Evolutionary conservation across 2,888 invertebrate genomes (phyloP), one percentile per base, ranked within the genome.

Genomic region (Ectemnius cavifrons): DNA sequence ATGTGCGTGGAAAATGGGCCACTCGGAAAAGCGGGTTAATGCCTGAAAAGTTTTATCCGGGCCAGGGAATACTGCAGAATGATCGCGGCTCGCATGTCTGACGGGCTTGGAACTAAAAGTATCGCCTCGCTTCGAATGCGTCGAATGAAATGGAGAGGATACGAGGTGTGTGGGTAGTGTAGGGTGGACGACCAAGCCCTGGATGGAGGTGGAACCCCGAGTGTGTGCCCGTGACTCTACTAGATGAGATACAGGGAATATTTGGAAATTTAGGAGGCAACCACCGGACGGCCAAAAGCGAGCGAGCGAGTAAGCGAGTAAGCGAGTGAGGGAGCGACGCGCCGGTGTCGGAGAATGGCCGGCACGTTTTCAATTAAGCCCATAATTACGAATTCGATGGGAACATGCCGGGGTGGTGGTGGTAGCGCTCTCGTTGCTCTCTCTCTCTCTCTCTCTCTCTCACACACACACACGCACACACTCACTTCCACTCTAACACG

Each of bases 311-410:
- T 46, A 28, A 63, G 58, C 65, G 61, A 27, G 69, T 14, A 20
- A 2, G 20, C 1, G 20, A 20, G 20, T 1, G 20, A 20, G 23
- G 14, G 20, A 71, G 75, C 62, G 75, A 72, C 67, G 71, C 71
- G 72, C 37, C 37, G 8, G 62, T 77, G 79, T 71, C 79, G 75
- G 79, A 72, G 77, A 69, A 77, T 74, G 77, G 77, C 77, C 77
- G 72, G 82, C 83, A 83, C 85, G 85, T 86, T 86, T 86, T 86
- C 84, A 87, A 87, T 87, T 87, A 87, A 87, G 87, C 84, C 83
- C 82, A 87, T 88, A 88, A 88, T 88, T 88, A 87, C 88, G 82
- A 87, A 86, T 87, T 87, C 85, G 86, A 85, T 84, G 85, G 82
- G 83, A 76, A 81, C 80, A 78, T 70, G 74, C 65, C 59, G 11